Conservation (phyloP, 2,797 vertebrate species). For the Neopelma chrysocephalum region DNA sequence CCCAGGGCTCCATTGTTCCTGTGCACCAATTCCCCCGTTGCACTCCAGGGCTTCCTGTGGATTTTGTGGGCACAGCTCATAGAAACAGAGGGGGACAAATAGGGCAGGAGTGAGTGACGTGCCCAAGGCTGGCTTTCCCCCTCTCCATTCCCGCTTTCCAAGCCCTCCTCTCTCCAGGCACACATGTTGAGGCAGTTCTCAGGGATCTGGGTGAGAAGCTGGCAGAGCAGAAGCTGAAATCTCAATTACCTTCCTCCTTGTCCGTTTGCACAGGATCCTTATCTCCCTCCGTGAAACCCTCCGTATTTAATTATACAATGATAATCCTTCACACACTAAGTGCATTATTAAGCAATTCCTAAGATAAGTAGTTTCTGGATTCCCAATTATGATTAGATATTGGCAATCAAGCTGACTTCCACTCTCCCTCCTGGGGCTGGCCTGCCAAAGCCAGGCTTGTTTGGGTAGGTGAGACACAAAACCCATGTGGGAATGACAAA, state of each 20-base stretch:
- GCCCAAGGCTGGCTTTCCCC: neutral
- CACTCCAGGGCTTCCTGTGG: neutral
- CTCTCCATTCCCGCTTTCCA: neutral
- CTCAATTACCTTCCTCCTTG: conserved; percentile 28
- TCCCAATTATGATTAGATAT: conserved; percentile 9
- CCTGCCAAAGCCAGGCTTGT: neutral
- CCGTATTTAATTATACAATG: conserved; percentile 15
- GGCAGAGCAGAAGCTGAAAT: conserved; percentile 22
- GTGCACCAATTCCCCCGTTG: neutral
- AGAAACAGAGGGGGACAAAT: neutral
- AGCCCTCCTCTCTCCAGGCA: neutral
- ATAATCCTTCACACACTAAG: neutral
- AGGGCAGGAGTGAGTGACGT: neutral
- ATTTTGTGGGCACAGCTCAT: neutral
- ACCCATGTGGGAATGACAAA: neutral
- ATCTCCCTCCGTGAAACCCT: neutral
- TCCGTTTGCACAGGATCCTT: conserved; percentile 34
- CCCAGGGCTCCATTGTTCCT: conserved; percentile 4
- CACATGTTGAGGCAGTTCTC: conserved; percentile 2
- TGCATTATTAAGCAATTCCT: conserved; percentile 8
- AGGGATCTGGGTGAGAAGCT: conserved; percentile 9
- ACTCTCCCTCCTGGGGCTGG: neutral
- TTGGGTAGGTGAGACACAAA: neutral
- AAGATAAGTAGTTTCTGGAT: conserved; percentile 24
- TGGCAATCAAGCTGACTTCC: conserved; percentile 37